Conservation (phyloP, 1,140 invertebrate genomes). For the Planococcus citri region DNA sequence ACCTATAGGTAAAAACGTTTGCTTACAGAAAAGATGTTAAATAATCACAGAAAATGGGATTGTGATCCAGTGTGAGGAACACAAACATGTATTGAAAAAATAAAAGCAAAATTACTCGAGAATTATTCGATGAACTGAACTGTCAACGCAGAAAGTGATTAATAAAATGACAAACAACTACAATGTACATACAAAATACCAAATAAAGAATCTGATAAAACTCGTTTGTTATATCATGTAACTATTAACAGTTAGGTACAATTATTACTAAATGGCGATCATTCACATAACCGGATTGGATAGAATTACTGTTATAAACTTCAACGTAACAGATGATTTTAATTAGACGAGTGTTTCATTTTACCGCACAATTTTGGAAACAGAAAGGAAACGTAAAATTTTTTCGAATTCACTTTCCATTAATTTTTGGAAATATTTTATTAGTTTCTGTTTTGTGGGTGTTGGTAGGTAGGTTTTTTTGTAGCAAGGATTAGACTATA, state of each 20-base stretch:
- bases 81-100: too few relatives aligned
- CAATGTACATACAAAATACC: neutral
- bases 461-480: too few relatives aligned
- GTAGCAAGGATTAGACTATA: too few relatives aligned
- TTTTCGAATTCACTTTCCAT: neutral
- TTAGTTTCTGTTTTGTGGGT: too few relatives aligned
- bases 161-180: neutral
- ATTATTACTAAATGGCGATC: neutral
- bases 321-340: neutral
- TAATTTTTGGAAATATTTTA: too few relatives aligned
- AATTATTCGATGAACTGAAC: too few relatives aligned
- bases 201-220: neutral
- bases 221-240: constrained; percentile 3
- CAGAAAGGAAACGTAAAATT: neutral
- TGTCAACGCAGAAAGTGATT: neutral
- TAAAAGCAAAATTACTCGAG: too few relatives aligned
- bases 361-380: neutral
- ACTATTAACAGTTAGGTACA: neutral
- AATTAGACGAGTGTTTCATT: neutral
- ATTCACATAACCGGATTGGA: neutral
- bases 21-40: too few relatives aligned
- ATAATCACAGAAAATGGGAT: too few relatives aligned
- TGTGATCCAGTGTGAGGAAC: too few relatives aligned
- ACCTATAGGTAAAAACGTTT: too few relatives aligned
- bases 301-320: neutral